Conservation (phyloP, 64 coral and sea anemone species). For the Anthopleura sola region DNA sequence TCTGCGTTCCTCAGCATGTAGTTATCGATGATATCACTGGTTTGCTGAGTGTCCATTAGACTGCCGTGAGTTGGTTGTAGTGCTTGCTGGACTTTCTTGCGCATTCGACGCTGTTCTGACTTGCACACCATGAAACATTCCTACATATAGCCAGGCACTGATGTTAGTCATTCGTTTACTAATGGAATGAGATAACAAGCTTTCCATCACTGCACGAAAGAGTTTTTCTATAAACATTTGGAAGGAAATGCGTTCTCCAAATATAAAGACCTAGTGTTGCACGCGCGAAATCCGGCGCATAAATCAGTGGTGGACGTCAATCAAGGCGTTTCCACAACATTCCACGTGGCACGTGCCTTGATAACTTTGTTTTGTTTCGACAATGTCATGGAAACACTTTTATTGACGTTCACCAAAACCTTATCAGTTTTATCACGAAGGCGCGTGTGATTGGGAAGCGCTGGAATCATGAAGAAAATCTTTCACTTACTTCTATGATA, state of each 20-base stretch:
- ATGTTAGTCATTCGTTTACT: background rate
- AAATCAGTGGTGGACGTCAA: too few species aligned
- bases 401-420: too few species aligned
- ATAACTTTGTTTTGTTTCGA: too few species aligned
- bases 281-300: too few species aligned
- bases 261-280: too few species aligned
- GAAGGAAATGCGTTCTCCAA: too few species aligned
- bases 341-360: too few species aligned
- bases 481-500: slow-evolving; percentile 46
- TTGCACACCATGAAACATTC: slow-evolving; percentile 79
- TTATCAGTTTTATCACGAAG: too few species aligned
- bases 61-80: slow-evolving; percentile 41
- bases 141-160: slow-evolving; percentile 10
- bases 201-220: background rate
- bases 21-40: slow-evolving; percentile 62
- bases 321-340: too few species aligned
- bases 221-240: too few species aligned
- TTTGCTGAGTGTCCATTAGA: slow-evolving; percentile 16
- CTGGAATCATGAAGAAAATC: background rate
- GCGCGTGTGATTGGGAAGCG: too few species aligned
- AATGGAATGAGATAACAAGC: background rate
- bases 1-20: slow-evolving; percentile 66
- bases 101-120: slow-evolving; percentile 63
- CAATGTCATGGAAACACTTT: too few species aligned
- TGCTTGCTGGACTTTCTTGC: slow-evolving; percentile 64